Percentiles rank a stretch among this genome's conserved stretches.
Evolutionary conservation across 2,888 invertebrate genomes (phyloP).

Genomic region (Adineta ricciae): DNA sequence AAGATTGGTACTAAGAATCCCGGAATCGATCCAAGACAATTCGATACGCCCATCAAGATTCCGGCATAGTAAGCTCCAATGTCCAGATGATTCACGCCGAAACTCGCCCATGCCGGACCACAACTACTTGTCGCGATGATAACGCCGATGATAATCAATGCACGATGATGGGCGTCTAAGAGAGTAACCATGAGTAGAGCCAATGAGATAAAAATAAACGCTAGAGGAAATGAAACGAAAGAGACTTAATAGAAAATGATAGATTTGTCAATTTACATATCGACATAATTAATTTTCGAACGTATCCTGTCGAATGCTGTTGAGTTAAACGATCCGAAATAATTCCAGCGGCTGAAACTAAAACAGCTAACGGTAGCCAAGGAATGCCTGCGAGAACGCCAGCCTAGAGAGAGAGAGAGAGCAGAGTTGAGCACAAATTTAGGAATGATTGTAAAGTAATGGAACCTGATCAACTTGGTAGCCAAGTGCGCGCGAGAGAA

Average conservation of each 20-base stretch:
- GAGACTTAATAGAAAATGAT: not conserved
- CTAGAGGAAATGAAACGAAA: conserved; percentile 38
- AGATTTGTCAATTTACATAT: conserved; percentile 29
- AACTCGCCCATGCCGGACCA: conserved; percentile 78
- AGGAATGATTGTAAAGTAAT: not conserved
- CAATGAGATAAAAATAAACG: conserved; percentile 68
- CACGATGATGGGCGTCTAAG: conserved; percentile 45
- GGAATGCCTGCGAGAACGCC: conserved; percentile 76
- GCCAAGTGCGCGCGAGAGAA: conserved; percentile 47
- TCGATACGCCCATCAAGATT: conserved; percentile 78
- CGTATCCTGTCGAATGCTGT: conserved; percentile 41
- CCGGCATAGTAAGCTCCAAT: conserved; percentile 76
- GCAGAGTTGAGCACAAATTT: conserved; percentile 23
- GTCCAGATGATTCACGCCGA: conserved; percentile 66
- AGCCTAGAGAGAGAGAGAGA: conserved; percentile 54
- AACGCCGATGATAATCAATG: conserved; percentile 61
- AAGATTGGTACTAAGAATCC: conserved; percentile 78
- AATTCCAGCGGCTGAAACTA: conserved; percentile 69
- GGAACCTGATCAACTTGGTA: conserved; percentile 43
- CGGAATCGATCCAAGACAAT: conserved; percentile 78
- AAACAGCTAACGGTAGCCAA: conserved; percentile 74
- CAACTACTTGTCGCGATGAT: conserved; percentile 79
- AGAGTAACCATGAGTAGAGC: conserved; percentile 50
- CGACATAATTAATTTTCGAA: conserved; percentile 60
- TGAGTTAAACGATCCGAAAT: conserved; percentile 53